Conservation (phyloP, 2,888 invertebrate genomes). For the Pyralis farinalis region DNA sequence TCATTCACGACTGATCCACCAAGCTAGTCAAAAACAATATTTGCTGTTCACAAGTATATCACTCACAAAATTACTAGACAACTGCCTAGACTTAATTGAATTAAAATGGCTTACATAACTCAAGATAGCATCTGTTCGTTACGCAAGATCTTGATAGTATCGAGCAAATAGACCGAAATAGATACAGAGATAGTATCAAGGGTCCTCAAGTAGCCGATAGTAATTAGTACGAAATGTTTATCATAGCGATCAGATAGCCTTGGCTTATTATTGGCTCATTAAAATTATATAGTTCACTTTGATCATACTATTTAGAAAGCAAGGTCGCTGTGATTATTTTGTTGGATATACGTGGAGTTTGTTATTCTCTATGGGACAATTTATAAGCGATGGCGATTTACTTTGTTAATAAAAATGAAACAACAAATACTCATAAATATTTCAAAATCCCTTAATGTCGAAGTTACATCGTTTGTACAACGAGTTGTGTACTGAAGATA, state of each 20-base stretch:
- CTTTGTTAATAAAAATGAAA: too few relatives aligned
- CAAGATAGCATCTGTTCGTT: constrained; percentile 1
- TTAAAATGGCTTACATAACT: constrained; percentile 1
- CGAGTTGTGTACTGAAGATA: too few relatives aligned
- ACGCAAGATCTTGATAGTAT: constrained; percentile 11
- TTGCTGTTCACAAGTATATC: neutral
- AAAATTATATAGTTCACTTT: constrained; percentile 60
- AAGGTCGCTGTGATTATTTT: constrained; percentile 54
- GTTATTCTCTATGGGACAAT: constrained; percentile 18
- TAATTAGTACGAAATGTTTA: constrained; percentile 48
- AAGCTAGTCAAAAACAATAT: too few relatives aligned
- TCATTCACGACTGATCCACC: too few relatives aligned
- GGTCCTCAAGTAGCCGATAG: constrained; percentile 20
- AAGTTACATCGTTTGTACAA: too few relatives aligned
- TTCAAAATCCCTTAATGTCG: too few relatives aligned
- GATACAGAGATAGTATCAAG: constrained; percentile 16
- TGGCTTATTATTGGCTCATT: constrained; percentile 69
- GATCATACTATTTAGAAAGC: constrained; percentile 66
- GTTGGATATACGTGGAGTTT: constrained; percentile 35
- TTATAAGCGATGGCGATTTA: constrained; percentile 7
- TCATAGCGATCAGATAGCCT: constrained; percentile 57
- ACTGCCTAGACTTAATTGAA: neutral
- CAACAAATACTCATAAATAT: too few relatives aligned
- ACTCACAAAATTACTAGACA: neutral
- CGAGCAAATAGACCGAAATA: constrained; percentile 9